Base-by-base conservation (phyloP, 2,888 invertebrate genomes). In the Diabrotica balteata region DNA sequence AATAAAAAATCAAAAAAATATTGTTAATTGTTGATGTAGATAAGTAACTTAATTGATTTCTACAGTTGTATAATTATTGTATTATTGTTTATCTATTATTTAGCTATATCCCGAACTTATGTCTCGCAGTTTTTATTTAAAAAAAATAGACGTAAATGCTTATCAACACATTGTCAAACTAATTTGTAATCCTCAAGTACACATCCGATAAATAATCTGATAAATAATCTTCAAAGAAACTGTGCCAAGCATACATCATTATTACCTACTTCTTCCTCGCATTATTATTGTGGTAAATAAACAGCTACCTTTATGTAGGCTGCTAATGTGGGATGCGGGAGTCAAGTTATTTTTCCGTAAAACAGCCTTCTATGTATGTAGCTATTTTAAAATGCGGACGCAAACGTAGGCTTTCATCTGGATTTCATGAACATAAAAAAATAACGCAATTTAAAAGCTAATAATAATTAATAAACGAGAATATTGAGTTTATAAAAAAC, bases 311-410 rank as follows among this genome's bases (percentile, higher is more conserved):
- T 66, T 45, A 70, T 68, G 76, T 76, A 69, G 76, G 76, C 53
- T 57, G 69, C 8, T 44, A 71, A 66, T 32, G 77, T 75, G 74
- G 76, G 72, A 59, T 66, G 75, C 69, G 72, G 74, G 74, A 75
- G 75, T 72, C 69, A 60, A 74, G 67, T 73, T 75, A 63, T 69
- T 68, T 71, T 73, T 68, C 63, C 63, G 53, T 65, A 63, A 67
- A 68, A 49, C 68, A 68, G 66, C 72, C 68, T 70, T 70, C 70
- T 65, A 70, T 68, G 67, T 65, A 70, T 68, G 67, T 63, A 62
- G 11, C 62, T 63, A 66, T 72, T 71, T 72, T 70, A 64, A 68
- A 67, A 69, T 70, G 69, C 70, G 66, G 67, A 69, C 67, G 65
- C 52, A 51, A 52, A 67, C 72, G 72, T 72, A 67, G 72, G 72